A percentile compares a stretch with the other conserved stretches of the same genome.
Evolutionary conservation across 2,797 vertebrate genomes (phyloP).

Genomic region (Anolis apletophallus): DNA sequence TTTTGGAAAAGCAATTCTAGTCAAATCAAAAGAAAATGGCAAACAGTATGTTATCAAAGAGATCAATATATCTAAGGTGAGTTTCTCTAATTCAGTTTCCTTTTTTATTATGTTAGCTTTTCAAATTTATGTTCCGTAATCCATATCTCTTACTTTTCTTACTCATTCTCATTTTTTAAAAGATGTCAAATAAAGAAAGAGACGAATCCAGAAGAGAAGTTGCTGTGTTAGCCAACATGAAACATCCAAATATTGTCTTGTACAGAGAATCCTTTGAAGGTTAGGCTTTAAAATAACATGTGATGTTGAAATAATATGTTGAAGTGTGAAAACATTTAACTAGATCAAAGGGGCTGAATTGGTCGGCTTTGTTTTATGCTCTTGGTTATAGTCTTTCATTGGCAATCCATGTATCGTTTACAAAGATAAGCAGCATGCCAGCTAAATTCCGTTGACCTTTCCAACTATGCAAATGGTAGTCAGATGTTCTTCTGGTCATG

Average conservation of each 20-base stretch:
- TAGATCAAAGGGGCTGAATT: neutral
- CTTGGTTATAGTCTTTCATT: neutral
- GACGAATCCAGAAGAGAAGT: conserved; percentile 97
- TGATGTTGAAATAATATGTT: neutral
- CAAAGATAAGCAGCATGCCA: neutral
- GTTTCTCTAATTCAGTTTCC: conserved; percentile 52
- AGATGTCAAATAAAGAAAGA: conserved; percentile 97
- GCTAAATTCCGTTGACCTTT: neutral
- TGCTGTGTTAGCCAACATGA: conserved; percentile 96
- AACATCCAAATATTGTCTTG: conserved; percentile 97
- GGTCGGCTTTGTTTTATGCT: neutral
- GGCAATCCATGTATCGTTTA: neutral
- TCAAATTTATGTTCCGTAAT: conserved; percentile 51
- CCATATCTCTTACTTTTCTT: conserved; percentile 48
- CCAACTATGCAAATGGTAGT: neutral
- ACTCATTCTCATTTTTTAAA: neutral
- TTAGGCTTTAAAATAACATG: conserved; percentile 64
- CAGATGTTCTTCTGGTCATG: neutral
- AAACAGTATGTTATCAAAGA: conserved; percentile 98
- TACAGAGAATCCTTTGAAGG: conserved; percentile 99
- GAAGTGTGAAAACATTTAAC: neutral
- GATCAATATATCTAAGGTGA: conserved; percentile 95
- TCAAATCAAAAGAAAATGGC: conserved; percentile 90
- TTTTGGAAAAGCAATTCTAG: conserved; percentile 96
- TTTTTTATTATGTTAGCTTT: neutral